Evolutionary conservation across 2,888 invertebrate genomes (phyloP), one percentile per base, ranked within the genome.

Genomic region (Melolontha melolontha): DNA sequence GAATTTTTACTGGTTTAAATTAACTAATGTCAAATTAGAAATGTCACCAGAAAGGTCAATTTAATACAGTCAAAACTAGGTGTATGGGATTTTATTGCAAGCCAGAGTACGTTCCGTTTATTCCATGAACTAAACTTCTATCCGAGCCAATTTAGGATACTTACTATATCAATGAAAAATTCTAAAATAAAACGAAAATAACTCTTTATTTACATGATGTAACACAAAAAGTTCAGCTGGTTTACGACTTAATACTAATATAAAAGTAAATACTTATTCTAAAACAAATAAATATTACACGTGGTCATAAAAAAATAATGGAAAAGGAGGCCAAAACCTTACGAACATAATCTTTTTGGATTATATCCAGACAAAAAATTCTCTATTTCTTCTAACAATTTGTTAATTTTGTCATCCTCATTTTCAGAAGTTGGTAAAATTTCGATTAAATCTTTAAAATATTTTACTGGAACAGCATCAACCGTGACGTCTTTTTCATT

Each of bases 401-500:
- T 44, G 11, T 29, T 59, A 44, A 59, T 14, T n/a, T 59, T 44
- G n/a, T 2, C 6, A 40, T 40, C 1, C 22, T 22, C 40, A 10
- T 54, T 40, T 1, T 17, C 59, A 0, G 44, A n/a, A 11, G 14
- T 12, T 8, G 44, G 12, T 7, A 44, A 12, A 16, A 44, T 59
- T 7, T 22, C 42, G 14, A 42, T 59, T n/a, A 59, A 16, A 12
- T 59, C 59, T 44, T 47, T 44, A 1, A 59, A 27, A 14, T 44
- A 59, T 27, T 59, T 59, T 59, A 59, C 29, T 2, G 59, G 59
- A 27, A 59, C 40, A 11, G 59, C 59, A 11, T 59, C 44, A 5
- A 59, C 44, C 1, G 42, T 52, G 5, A 16, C 11, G 2, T 44
- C 41, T 27, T 54, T 41, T 52, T 64, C 52, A n/a, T 34, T 27